phyloP scores from a whole-genome alignment of 2,797 vertebrate genomes.

The Novumbra hubbsi region DNA sequence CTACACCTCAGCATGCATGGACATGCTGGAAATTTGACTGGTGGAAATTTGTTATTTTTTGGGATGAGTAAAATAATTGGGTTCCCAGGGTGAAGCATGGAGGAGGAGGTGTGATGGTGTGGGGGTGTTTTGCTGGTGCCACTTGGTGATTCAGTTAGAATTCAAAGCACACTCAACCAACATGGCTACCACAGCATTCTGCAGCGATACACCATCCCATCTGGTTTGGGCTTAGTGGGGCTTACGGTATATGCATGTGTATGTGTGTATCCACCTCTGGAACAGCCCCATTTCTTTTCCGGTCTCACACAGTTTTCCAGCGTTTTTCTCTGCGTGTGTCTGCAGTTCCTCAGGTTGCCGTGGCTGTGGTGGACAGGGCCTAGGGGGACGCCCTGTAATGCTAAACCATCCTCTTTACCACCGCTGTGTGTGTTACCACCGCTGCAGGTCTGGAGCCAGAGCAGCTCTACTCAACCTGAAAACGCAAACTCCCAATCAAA shows the following conservation, averaged over 20 bases:
- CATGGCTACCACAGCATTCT: no score
- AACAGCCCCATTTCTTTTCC: constrained; percentile 67
- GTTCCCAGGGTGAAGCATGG: no score
- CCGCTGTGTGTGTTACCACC: constrained; percentile 18
- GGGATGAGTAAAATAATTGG: no score
- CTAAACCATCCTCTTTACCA: constrained; percentile 61
- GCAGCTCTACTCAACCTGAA: constrained; percentile 38
- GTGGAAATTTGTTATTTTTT: no score
- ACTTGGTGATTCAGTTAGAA: no score
- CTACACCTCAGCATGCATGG: no score
- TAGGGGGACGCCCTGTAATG: constrained; percentile 64
- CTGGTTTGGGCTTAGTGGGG: no score
- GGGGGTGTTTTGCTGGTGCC: no score
- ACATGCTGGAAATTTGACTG: no score
- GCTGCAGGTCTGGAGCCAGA: constrained; percentile 55
- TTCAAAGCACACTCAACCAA: no score
- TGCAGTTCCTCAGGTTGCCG: constrained; percentile 69
- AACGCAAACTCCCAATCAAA: constrained; percentile 34
- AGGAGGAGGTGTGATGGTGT: no score
- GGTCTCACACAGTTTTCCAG: constrained; percentile 67
- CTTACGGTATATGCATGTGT: constrained; percentile 13
- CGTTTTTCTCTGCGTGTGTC: constrained; percentile 52
- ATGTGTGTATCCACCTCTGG: constrained; percentile 49
- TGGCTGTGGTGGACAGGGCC: constrained; percentile 58
- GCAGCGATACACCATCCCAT: no score